phyloP scores from a whole-genome alignment of 1,140 invertebrate genomes.

The Anoplolepis gracilipes region DNA sequence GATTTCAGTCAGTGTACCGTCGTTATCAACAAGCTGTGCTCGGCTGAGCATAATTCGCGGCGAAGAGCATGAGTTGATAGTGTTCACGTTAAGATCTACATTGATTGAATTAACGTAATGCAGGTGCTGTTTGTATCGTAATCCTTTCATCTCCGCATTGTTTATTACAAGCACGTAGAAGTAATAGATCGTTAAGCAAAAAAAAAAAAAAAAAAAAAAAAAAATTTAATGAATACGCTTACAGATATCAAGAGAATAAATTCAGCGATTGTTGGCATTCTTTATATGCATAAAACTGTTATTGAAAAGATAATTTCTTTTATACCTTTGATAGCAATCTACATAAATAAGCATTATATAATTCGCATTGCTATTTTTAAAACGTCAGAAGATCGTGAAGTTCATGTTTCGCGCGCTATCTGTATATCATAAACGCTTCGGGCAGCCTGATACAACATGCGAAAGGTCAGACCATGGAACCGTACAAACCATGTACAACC shows the following conservation, averaged over 20 bases:
- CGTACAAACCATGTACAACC: conserved; percentile 6
- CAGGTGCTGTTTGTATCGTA: not conserved
- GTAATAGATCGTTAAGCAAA: not conserved
- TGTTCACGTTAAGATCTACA: conserved; percentile 34
- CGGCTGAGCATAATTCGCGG: conserved; percentile 34
- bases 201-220: no score
- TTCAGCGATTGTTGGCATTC: not conserved
- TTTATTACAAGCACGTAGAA: not conserved
- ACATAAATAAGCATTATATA: conserved; percentile 22
- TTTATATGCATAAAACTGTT: not conserved
- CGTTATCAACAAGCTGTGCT: conserved; percentile 41
- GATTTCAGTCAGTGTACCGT: conserved; percentile 21
- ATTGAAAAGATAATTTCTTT: conserved; percentile 27
- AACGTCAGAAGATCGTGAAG: conserved; percentile 32
- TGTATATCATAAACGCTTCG: conserved; percentile 47
- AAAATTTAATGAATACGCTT: no score
- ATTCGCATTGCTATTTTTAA: conserved; percentile 27
- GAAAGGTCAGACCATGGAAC: conserved; percentile 26
- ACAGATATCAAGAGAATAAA: not conserved
- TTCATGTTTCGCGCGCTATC: conserved; percentile 36
- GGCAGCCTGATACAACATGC: conserved; percentile 17
- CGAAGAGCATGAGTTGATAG: not conserved
- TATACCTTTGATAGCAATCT: conserved; percentile 14
- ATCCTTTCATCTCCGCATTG: not conserved
- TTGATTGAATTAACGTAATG: conserved; percentile 39